phyloP scores from a whole-genome alignment of 2,113 vertebrate species.

The Agapornis roseicollis region DNA sequence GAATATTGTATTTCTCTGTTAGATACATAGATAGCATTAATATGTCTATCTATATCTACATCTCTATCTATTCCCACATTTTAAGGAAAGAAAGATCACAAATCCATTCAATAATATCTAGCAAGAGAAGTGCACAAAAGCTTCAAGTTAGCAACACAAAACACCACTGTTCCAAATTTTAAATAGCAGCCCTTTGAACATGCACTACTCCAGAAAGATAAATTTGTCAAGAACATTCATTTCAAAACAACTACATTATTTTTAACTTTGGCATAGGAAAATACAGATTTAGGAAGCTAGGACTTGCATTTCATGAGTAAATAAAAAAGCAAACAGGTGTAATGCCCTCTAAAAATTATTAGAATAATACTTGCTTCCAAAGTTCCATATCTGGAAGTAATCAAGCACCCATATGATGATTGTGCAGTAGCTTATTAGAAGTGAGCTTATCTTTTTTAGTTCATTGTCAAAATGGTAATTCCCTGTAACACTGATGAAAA shows the following conservation, averaged over 20 bases:
- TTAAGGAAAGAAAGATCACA: not conserved
- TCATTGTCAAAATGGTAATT: not conserved
- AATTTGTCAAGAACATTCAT: not conserved
- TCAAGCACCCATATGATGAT: not conserved
- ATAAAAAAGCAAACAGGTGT: not conserved
- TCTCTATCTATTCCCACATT: not conserved
- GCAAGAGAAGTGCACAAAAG: not conserved
- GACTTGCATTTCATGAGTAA: not conserved
- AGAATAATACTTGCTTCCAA: not conserved
- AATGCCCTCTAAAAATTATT: not conserved
- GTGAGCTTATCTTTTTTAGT: not conserved
- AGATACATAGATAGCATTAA: not conserved
- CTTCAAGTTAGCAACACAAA: not conserved
- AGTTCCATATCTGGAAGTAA: not conserved
- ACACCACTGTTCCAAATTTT: not conserved
- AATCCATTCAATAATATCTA: not conserved
- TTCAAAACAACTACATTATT: not conserved
- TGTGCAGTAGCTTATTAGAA: not conserved
- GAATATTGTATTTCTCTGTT: not conserved
- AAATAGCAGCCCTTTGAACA: not conserved
- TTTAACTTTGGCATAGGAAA: not conserved
- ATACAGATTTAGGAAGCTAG: not conserved
- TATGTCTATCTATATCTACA: not conserved
- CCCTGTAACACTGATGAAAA: not conserved
- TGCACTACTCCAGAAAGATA: not conserved